Conservation (phyloP, 2,113 vertebrate genomes). For the Melanotaenia duboulayi region DNA sequence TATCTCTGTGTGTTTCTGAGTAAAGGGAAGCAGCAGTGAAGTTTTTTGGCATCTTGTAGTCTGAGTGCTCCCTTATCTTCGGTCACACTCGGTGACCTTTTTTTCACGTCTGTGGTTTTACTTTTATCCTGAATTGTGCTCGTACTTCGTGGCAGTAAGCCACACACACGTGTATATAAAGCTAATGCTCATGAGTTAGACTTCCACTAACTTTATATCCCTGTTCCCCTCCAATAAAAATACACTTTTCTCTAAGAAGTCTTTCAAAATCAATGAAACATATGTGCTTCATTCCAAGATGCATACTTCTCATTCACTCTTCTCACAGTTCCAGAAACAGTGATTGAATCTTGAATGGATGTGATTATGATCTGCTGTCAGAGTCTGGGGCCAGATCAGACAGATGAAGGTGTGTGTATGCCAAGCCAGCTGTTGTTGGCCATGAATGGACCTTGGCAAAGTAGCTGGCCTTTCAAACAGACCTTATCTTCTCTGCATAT, state of each 20-base stretch:
- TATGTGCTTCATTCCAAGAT: constrained; percentile 48
- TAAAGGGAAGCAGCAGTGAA: constrained; percentile 24
- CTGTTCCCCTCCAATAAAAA: constrained; percentile 47
- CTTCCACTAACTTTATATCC: constrained; percentile 37
- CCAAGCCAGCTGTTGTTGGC: constrained; percentile 77
- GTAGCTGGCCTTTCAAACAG: constrained; percentile 63
- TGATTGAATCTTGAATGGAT: constrained; percentile 73
- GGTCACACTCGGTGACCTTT: constrained; percentile 37
- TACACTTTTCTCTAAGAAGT: constrained; percentile 41
- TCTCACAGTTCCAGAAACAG: constrained; percentile 57
- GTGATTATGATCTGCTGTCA: constrained; percentile 75
- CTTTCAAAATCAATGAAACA: constrained; percentile 54
- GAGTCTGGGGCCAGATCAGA: constrained; percentile 71
- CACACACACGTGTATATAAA: constrained; percentile 5
- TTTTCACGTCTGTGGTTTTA: constrained; percentile 44
- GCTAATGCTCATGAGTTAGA: not conserved
- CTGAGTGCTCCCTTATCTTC: constrained; percentile 46
- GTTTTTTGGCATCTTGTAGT: constrained; percentile 28
- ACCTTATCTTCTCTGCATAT: constrained; percentile 71
- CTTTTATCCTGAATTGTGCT: constrained; percentile 41
- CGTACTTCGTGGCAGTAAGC: constrained; percentile 12
- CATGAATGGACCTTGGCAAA: constrained; percentile 63
- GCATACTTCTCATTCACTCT: constrained; percentile 57
- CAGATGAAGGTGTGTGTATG: constrained; percentile 60
- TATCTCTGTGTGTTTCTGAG: constrained; percentile 29